Base-by-base conservation (phyloP, 2,797 vertebrate genomes). In the Sebastes itinus region DNA sequence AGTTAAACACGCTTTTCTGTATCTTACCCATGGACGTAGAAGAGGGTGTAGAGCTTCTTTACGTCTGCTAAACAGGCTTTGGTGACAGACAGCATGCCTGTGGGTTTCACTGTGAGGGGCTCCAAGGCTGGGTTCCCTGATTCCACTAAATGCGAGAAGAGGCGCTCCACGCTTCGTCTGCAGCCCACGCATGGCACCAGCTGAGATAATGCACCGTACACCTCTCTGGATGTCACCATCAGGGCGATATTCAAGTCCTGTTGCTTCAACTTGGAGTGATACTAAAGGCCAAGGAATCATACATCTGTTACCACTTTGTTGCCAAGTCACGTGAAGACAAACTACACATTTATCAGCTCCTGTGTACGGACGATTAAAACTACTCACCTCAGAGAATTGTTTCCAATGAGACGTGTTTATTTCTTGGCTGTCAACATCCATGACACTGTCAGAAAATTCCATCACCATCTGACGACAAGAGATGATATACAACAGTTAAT, bases 151-250 rank as follows among this genome's bases (percentile, higher is more conserved):
- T 98, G 97, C 1, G 98, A 97, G 89, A 99, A 99, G 25, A 99
- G 97, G 56, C 96, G 97, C 73, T 99, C 98, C 89, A 99, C 98
- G 7, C 98, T 99, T 59, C 97, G 96, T 61, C 98, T 96, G 90
- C 98, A 99, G 88, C 98, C 98, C 64, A 99, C 98, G 4, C 98
- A 99, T 0, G 97, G 97, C 80, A 99, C 98, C 80, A 97, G 95
- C 95, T 99, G 98, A 88, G 97, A 97, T 69, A 99, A 96, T 0
- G 97, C 96, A 60, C 94, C 94, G 93, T 97, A 94, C 78, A 99
- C 96, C 91, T 99, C 98, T 38, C 96, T 96, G 0, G 97, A 98
- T 9, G 97, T 97, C 92, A 99, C 98, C 96, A 97, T 97, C 96
- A 99, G 95, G 76, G 98, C 97, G 61, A 97, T 94, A 80, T 94